Evolutionary conservation across 2,888 invertebrate species (phyloP).

Genomic region (Subacronicta megacephala): DNA sequence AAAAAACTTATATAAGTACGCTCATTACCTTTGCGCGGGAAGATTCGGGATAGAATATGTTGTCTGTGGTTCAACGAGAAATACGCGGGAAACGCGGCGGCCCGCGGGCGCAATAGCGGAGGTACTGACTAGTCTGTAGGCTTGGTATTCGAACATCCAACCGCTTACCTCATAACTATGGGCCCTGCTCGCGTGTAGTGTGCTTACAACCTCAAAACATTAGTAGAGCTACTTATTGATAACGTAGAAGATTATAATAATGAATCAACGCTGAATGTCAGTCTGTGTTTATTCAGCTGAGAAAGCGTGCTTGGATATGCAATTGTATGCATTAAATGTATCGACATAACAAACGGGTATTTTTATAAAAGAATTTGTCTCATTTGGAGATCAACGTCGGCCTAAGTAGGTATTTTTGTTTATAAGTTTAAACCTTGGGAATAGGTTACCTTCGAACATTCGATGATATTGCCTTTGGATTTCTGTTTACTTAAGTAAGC

Average conservation of each 20-base stretch:
- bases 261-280: constrained; percentile 17
- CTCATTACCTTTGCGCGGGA: constrained; percentile 77
- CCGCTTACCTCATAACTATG: constrained; percentile 39
- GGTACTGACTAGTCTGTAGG: constrained; percentile 69
- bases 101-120: constrained; percentile 67
- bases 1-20: constrained; percentile 49
- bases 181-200: constrained; percentile 33
- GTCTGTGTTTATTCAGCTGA: constrained; percentile 39
- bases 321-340: constrained; percentile 12
- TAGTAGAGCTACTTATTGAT: constrained; percentile 13
- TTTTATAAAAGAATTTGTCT: neutral
- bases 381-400: too few species aligned
- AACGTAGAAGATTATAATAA: constrained; percentile 6
- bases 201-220: constrained; percentile 54
- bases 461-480: neutral
- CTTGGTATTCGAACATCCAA: constrained; percentile 34
- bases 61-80: constrained; percentile 64
- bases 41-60: constrained; percentile 64
- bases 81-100: constrained; percentile 77
- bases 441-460: constrained; percentile 5
- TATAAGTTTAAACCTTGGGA: neutral
- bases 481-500: neutral
- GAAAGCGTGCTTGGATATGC: constrained; percentile 15
- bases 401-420: too few species aligned
- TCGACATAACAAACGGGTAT: too few species aligned